These are phyloP conservation scores for Sebastiscus tertius DNA, from an alignment of 2,797 vertebrate species.

Conservation along the genomic window DNA sequence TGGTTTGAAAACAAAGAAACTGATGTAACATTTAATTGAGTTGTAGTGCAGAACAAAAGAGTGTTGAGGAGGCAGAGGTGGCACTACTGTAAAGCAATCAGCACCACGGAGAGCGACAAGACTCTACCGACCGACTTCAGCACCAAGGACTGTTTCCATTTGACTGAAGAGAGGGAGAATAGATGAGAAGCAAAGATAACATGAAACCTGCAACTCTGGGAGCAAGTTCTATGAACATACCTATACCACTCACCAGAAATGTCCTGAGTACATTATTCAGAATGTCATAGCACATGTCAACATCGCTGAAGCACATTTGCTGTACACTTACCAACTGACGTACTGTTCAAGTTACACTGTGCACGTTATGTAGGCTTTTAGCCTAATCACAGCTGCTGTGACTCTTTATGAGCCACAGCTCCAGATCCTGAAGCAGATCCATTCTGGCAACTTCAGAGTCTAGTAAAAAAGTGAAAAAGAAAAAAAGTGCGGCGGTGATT, in stretches of 20 bases:
- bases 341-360: background rate
- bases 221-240: background rate
- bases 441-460: background rate
- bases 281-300: background rate
- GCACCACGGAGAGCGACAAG: background rate
- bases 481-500: background rate
- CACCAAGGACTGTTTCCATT: background rate
- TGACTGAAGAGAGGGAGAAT: background rate
- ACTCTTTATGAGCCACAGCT: background rate
- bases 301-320: background rate
- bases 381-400: background rate
- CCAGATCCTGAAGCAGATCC: background rate
- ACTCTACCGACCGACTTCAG: background rate
- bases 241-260: background rate
- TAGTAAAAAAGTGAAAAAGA: background rate
- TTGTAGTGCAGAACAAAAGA: background rate
- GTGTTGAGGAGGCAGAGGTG: background rate
- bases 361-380: background rate
- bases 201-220: background rate
- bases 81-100: background rate
- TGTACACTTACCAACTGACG: background rate
- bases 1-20: background rate
- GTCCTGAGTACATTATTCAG: background rate
- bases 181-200: background rate
- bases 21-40: too few relatives aligned